A percentile compares a stretch with the other conserved stretches of the same genome.
These are phyloP conservation scores for Pyrgus malvae DNA, from an alignment of 2,888 invertebrate species.

Conservation along the genomic window DNA sequence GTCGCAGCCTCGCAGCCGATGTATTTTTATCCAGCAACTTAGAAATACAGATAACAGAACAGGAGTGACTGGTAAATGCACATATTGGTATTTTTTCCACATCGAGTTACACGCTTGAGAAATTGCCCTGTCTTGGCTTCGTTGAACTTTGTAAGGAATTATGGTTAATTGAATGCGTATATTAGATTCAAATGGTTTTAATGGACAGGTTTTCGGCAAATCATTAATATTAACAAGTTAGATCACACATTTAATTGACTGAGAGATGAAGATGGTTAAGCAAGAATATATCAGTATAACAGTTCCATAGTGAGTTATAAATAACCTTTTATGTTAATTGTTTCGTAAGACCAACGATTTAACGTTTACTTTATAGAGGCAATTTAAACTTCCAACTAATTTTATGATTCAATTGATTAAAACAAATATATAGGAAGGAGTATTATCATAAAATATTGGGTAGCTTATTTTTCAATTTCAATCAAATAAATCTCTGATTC, in stretches of 20 bases:
- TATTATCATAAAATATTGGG: too few species aligned
- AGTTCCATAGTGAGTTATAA: not conserved
- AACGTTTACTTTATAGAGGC: too few species aligned
- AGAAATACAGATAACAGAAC: slow-evolving; percentile 24
- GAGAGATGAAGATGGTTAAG: not conserved
- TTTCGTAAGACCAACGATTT: not conserved
- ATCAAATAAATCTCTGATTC: too few species aligned
- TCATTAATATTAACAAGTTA: slow-evolving; percentile 9
- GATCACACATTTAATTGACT: slow-evolving; percentile 9
- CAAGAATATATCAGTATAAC: not conserved
- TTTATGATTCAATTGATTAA: too few species aligned
- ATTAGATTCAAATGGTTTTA: not conserved
- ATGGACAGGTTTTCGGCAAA: not conserved
- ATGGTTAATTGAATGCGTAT: not conserved
- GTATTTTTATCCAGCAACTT: slow-evolving; percentile 23
- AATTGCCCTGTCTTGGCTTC: slow-evolving; percentile 13
- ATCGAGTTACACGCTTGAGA: slow-evolving; percentile 15
- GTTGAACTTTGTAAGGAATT: slow-evolving; percentile 13
- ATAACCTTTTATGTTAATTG: too few species aligned
- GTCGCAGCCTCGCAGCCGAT: slow-evolving; percentile 7
- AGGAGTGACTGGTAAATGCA: slow-evolving; percentile 20
- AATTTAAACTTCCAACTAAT: too few species aligned
- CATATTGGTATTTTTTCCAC: slow-evolving; percentile 13
- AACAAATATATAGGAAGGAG: too few species aligned
- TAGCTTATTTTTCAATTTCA: too few species aligned